These are phyloP conservation scores for Pedetes capensis DNA, from an alignment of 2,113 vertebrate genomes.

Conservation along the genomic window DNA sequence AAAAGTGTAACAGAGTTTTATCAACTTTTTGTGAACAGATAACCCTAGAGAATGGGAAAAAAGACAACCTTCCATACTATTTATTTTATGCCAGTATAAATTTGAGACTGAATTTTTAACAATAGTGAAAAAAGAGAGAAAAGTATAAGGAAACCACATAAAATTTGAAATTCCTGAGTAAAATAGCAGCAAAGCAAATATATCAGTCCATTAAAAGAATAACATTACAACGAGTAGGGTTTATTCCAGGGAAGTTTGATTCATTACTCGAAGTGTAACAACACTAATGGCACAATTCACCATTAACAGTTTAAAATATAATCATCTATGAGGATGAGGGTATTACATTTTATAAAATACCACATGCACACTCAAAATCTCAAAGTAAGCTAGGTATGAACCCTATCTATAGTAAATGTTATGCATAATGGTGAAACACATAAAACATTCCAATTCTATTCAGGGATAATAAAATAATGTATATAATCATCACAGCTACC, in stretches of 20 bases:
- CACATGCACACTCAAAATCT: background rate
- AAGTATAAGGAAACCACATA: background rate
- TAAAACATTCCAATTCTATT: background rate
- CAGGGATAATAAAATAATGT: background rate
- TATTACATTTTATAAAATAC: background rate
- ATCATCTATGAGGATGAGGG: background rate
- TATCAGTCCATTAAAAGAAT: background rate
- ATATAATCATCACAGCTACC: background rate
- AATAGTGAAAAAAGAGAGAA: background rate
- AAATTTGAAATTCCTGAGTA: background rate
- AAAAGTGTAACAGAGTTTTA: background rate
- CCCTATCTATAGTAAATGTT: background rate
- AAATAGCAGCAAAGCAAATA: background rate
- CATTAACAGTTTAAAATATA: background rate
- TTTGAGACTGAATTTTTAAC: background rate
- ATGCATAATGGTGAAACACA: background rate
- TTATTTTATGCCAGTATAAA: slow-evolving; percentile 30
- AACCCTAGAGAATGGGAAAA: background rate
- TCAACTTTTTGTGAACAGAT: background rate
- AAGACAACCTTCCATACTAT: background rate
- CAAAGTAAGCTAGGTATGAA: background rate
- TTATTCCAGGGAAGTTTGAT: background rate
- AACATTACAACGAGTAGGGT: background rate
- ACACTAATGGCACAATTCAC: background rate
- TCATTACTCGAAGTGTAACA: background rate